Conservation (phyloP, 2,888 invertebrate genomes). For the Agapetus fuscipes region DNA sequence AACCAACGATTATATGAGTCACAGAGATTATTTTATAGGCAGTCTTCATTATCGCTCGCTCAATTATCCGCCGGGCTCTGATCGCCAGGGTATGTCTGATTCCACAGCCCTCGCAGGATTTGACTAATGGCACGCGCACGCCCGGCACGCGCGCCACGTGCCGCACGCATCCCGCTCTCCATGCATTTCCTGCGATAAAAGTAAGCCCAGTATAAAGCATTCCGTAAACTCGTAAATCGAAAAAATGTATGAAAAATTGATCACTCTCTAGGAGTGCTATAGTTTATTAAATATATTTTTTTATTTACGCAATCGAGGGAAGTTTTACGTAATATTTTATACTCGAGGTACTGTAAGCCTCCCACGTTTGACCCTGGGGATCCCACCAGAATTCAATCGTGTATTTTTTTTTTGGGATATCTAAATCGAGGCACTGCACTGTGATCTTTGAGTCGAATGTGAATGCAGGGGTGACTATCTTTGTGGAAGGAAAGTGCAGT, state of each 20-base stretch:
- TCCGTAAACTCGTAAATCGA: too few species aligned
- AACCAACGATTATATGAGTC: too few species aligned
- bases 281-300: too few species aligned
- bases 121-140: constrained; percentile 12
- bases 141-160: constrained; percentile 6
- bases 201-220: too few species aligned
- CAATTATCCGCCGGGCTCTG: constrained; percentile 9
- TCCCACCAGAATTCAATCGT: constrained; percentile 5
- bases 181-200: background rate
- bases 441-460: constrained; percentile 15
- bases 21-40: too few species aligned
- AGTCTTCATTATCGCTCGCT: constrained; percentile 9
- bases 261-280: too few species aligned
- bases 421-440: constrained; percentile 10
- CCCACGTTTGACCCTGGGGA: background rate
- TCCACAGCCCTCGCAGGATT: constrained; percentile 1
- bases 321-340: too few species aligned
- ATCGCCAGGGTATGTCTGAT: constrained; percentile 6
- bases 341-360: too few species aligned
- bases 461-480: too few species aligned
- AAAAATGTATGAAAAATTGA: too few species aligned
- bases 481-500: too few species aligned
- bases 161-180: constrained; percentile 4
- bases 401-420: constrained; percentile 11
- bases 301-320: too few species aligned